Conservation (phyloP, 2,797 vertebrate genomes). For the Cirrhinus molitorella region DNA sequence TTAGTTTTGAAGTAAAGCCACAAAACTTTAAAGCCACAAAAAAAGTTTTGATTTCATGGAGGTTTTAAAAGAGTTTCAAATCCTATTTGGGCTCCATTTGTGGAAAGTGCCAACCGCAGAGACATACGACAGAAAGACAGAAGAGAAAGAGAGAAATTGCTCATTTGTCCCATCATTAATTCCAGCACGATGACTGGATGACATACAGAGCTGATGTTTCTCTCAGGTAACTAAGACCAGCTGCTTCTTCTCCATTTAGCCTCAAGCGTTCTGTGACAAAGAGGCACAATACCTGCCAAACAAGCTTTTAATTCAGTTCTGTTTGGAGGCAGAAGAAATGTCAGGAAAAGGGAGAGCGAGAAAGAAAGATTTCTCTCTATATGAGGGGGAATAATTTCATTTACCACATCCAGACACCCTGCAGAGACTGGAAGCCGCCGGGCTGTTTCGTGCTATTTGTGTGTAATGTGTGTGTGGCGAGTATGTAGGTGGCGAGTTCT, state of each 20-base stretch:
- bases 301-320: constrained; percentile 41
- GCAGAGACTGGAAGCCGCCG: constrained; percentile 27
- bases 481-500: constrained; percentile 37
- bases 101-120: neutral
- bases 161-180: constrained; percentile 7
- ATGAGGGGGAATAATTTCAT: constrained; percentile 40
- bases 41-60: neutral
- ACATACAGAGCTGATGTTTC: constrained; percentile 9
- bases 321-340: constrained; percentile 34
- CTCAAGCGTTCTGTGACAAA: constrained; percentile 30
- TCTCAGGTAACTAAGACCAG: constrained; percentile 49
- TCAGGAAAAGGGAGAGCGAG: constrained; percentile 24
- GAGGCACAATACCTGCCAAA: constrained; percentile 45
- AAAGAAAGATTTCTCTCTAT: constrained; percentile 20
- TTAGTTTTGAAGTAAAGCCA: neutral
- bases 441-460: neutral
- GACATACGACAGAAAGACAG: neutral
- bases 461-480: neutral
- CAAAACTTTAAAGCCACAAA: neutral
- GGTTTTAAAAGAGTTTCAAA: neutral
- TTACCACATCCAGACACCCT: constrained; percentile 36
- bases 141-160: neutral
- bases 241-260: constrained; percentile 38
- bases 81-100: constrained; percentile 15
- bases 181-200: neutral